These are phyloP conservation scores for Helarctos malayanus DNA, from an alignment of 2,797 vertebrate genomes.

Conservation along the genomic window DNA sequence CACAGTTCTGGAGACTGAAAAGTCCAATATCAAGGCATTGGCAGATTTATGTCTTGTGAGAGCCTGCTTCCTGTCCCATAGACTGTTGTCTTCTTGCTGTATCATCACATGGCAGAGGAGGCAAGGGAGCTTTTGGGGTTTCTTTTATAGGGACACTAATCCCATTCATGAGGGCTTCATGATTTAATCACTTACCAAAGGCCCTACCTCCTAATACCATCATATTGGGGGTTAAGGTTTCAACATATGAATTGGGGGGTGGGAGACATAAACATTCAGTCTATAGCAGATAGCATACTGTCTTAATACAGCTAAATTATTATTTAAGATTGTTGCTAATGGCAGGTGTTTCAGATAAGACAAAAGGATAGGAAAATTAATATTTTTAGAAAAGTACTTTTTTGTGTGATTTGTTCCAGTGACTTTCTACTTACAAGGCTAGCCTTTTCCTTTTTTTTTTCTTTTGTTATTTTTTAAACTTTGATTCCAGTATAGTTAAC, in stretches of 20 bases:
- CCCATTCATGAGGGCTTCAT: neutral
- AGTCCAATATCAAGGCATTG: neutral
- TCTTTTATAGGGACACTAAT: neutral
- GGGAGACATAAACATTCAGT: neutral
- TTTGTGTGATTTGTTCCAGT: neutral
- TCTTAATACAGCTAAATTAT: neutral
- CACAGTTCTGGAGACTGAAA: neutral
- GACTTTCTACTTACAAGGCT: neutral
- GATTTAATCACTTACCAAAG: neutral
- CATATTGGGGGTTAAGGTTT: too few relatives aligned
- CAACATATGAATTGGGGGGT: neutral
- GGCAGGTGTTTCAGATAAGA: conserved; percentile 7
- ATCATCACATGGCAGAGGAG: neutral
- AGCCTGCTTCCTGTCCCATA: neutral
- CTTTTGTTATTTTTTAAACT: neutral
- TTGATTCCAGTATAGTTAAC: neutral
- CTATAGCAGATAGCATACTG: neutral
- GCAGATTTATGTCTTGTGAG: neutral
- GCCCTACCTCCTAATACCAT: neutral
- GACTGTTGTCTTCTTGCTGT: neutral
- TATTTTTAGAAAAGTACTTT: neutral
- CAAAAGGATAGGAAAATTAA: neutral
- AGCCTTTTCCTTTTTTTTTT: neutral
- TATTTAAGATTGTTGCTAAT: neutral
- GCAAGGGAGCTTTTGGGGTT: neutral